Evolutionary conservation across 1,140 invertebrate genomes (phyloP).

Genomic region (Drosophila parvula): DNA sequence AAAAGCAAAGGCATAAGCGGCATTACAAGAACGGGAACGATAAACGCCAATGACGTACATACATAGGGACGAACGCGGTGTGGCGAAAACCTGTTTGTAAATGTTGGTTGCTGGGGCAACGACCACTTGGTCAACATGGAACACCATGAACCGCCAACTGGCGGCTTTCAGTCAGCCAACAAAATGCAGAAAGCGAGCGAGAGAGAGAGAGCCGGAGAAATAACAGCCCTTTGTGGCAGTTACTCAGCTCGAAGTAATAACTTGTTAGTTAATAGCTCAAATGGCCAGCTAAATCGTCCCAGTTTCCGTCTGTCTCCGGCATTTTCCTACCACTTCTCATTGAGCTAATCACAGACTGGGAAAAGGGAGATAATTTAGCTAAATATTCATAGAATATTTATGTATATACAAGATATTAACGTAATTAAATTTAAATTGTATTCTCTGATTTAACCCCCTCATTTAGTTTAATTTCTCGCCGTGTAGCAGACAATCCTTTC

Average conservation of each 20-base stretch:
- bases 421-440: neutral
- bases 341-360: constrained; percentile 42
- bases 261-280: constrained; percentile 60
- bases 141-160: constrained; percentile 27
- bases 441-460: neutral
- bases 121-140: constrained; percentile 71
- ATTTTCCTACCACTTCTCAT: constrained; percentile 3
- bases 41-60: constrained; percentile 56
- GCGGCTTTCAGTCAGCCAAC: constrained; percentile 39
- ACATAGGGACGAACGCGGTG: neutral
- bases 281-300: constrained; percentile 19
- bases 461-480: neutral
- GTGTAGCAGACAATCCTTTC: constrained; percentile 23
- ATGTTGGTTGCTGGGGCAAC: constrained; percentile 81
- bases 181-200: constrained; percentile 13
- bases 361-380: neutral
- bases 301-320: constrained; percentile 34
- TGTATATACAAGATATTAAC: neutral
- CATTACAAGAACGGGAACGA: constrained; percentile 23
- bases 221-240: constrained; percentile 28
- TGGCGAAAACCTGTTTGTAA: constrained; percentile 70
- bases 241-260: constrained; percentile 52
- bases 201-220: neutral
- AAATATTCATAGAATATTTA: neutral
- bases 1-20: constrained; percentile 12